A percentile compares a stretch with the other conserved stretches of the same genome.
Conservation (phyloP, 2,888 invertebrate genomes). For the Sinohyriopsis cumingii region DNA sequence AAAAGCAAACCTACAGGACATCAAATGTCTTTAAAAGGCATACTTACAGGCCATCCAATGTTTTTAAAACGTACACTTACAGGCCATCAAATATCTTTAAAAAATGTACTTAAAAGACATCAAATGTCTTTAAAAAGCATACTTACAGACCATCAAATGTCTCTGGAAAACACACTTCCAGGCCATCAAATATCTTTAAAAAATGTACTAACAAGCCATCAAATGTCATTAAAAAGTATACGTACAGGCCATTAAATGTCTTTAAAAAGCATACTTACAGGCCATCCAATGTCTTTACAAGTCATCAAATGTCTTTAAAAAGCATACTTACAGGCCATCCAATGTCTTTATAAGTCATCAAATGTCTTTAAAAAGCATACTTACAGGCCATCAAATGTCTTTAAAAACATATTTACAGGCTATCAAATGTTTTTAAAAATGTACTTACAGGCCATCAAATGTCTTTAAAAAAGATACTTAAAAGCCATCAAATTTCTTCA, state of each 20-base stretch:
- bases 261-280: no score
- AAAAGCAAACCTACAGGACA: neutral
- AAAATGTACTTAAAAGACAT: no score
- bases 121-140: no score
- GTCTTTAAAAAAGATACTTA: slow-evolving; percentile 25
- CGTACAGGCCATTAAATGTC: slow-evolving; percentile 49
- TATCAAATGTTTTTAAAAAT: slow-evolving; percentile 42
- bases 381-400: no score
- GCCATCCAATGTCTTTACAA: no score
- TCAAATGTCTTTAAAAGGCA: neutral
- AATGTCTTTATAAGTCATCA: slow-evolving; percentile 41
- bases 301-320: slow-evolving; percentile 51
- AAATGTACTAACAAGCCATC: slow-evolving; percentile 35
- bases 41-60: neutral
- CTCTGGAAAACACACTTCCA: no score
- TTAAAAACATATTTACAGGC: slow-evolving; percentile 15
- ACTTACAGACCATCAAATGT: no score
- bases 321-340: slow-evolving; percentile 47
- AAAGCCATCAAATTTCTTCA: slow-evolving; percentile 46
- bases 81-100: no score
- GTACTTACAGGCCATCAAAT: slow-evolving; percentile 39
- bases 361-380: no score
- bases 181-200: no score
- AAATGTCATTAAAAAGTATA: no score
- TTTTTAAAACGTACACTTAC: no score